Conservation (phyloP, 1,140 invertebrate genomes). For the Apocrypta bakeri region DNA sequence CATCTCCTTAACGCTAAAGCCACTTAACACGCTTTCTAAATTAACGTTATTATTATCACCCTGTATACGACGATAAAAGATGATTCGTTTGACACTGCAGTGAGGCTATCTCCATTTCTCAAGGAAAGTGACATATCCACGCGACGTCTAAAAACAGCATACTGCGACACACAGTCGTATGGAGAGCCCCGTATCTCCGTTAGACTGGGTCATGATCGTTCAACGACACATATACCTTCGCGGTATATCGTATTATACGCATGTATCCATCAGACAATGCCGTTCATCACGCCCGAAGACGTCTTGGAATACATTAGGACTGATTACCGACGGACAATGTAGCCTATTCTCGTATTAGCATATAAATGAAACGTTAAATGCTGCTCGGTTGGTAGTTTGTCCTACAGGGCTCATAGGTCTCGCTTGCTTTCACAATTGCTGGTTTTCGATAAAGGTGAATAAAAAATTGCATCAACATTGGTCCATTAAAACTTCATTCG, state of each 20-base stretch:
- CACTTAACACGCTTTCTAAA: neutral
- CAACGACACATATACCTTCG: neutral
- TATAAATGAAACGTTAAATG: slow-evolving; percentile 50
- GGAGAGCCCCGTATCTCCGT: neutral
- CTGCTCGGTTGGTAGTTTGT: neutral
- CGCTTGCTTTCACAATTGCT: neutral
- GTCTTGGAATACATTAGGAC: slow-evolving; percentile 21
- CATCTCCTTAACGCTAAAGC: neutral
- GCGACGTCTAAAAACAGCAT: neutral
- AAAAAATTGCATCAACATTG: too few species aligned
- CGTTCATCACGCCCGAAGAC: slow-evolving; percentile 23
- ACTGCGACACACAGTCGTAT: neutral
- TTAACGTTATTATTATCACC: neutral
- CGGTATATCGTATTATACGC: neutral
- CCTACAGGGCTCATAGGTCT: slow-evolving; percentile 3
- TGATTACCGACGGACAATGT: slow-evolving; percentile 21
- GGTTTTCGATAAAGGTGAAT: too few species aligned
- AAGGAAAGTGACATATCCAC: neutral
- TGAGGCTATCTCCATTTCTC: neutral
- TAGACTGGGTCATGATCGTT: neutral
- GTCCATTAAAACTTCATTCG: too few species aligned
- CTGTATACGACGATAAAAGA: neutral
- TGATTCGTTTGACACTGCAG: neutral
- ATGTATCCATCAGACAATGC: slow-evolving; percentile 8
- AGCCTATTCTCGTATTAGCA: slow-evolving; percentile 34